Evolutionary conservation across 2,797 vertebrate species (phyloP).

Genomic region (Pagetopsis macropterus): DNA sequence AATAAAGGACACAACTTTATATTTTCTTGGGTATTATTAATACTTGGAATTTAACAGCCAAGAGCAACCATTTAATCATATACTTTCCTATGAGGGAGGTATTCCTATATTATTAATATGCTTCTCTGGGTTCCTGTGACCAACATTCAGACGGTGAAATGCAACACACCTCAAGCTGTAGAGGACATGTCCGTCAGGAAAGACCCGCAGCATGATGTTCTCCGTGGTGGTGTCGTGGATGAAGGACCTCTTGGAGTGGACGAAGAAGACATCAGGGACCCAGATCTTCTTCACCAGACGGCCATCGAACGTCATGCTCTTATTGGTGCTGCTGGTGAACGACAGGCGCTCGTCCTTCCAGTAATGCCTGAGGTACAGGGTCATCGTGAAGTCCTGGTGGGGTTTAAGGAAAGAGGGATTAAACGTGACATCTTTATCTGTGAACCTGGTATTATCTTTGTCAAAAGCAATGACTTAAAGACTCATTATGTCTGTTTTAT

Average conservation of each 20-base stretch:
- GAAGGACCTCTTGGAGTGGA: constrained; percentile 97
- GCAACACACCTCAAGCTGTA: constrained; percentile 93
- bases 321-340: constrained; percentile 92
- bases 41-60: no score
- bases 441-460: no score
- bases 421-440: no score
- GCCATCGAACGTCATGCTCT: constrained; percentile 97
- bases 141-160: background rate
- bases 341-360: constrained; percentile 96
- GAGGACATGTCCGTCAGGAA: constrained; percentile 94
- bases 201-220: constrained; percentile 96
- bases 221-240: constrained; percentile 96
- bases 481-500: no score
- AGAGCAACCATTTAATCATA: no score
- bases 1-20: no score
- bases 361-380: constrained; percentile 94
- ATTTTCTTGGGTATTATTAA: no score
- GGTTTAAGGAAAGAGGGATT: background rate
- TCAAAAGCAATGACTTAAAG: no score
- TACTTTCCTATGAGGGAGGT: no score
- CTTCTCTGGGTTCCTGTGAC: no score
- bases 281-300: constrained; percentile 97
- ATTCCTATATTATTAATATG: no score
- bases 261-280: constrained; percentile 98
- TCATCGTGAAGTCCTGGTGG: constrained; percentile 96